Evolutionary conservation across 2,888 invertebrate genomes (phyloP).

Genomic region (Cephus pygmeus): DNA sequence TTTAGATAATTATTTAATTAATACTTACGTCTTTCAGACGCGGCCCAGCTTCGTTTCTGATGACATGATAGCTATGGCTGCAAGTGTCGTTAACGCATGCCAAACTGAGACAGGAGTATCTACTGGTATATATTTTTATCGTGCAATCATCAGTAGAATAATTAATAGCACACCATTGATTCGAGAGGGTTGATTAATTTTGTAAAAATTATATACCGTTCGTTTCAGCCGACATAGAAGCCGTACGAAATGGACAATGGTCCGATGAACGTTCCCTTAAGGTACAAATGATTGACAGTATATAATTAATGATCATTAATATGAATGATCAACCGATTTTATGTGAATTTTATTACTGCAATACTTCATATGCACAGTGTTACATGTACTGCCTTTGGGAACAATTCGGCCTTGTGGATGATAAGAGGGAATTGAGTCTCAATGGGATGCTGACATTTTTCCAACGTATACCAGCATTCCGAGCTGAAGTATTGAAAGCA

Average conservation of each 20-base stretch:
- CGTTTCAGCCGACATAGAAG: conserved; percentile 56
- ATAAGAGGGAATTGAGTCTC: conserved; percentile 55
- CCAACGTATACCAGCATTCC: conserved; percentile 60
- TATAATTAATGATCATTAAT: background rate
- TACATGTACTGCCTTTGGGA: conserved; percentile 64
- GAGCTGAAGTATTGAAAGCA: conserved; percentile 55
- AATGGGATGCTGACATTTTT: conserved; percentile 60
- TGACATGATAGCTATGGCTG: conserved; percentile 57
- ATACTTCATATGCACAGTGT: conserved; percentile 45
- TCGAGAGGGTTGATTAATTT: background rate
- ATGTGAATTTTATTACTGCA: background rate
- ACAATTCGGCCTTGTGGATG: conserved; percentile 61
- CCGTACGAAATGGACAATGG: conserved; percentile 58
- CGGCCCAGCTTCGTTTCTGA: conserved; percentile 59
- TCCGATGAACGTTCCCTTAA: conserved; percentile 55
- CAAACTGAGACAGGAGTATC: conserved; percentile 57
- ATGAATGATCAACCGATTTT: background rate
- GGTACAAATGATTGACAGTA: conserved; percentile 38
- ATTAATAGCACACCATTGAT: background rate
- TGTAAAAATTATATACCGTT: background rate
- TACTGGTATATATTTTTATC: conserved; percentile 40
- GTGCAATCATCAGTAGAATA: background rate
- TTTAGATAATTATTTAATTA: background rate
- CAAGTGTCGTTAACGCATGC: conserved; percentile 59
- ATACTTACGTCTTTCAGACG: conserved; percentile 31